phyloP scores from a whole-genome alignment of 2,797 vertebrate species.

The Pseudochirops cupreus region DNA sequence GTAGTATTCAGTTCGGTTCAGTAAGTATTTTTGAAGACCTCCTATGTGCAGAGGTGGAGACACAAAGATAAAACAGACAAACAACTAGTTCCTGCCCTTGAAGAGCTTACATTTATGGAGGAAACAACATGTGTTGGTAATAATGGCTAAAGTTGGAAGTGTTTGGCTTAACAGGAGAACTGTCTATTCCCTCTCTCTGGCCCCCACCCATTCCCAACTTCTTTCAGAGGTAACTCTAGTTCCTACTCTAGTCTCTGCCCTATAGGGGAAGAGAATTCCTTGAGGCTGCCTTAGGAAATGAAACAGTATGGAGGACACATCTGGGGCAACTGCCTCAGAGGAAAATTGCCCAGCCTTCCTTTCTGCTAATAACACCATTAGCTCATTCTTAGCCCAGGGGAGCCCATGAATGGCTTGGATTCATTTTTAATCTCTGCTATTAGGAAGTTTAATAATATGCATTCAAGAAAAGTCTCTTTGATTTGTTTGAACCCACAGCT shows the following conservation, averaged over 20 bases:
- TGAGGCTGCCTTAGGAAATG: not conserved
- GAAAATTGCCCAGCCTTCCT: not conserved
- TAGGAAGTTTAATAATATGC: not conserved
- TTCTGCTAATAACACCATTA: not conserved
- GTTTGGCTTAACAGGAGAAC: not conserved
- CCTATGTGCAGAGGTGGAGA: not conserved
- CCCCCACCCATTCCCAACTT: not conserved
- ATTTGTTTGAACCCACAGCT: not conserved
- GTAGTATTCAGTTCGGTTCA: not conserved
- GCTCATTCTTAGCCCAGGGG: constrained; percentile 6
- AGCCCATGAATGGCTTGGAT: not conserved
- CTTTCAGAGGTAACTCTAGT: not conserved
- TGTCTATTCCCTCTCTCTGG: not conserved
- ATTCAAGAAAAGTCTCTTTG: not conserved
- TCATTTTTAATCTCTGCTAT: not conserved
- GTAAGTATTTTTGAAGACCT: not conserved
- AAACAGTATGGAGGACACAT: not conserved
- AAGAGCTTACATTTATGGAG: not conserved
- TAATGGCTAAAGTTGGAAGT: not conserved
- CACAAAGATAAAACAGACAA: not conserved
- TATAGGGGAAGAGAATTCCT: not conserved
- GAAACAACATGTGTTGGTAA: not conserved
- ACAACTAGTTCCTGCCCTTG: not conserved
- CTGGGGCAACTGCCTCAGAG: not conserved
- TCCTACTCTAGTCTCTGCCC: not conserved